Conservation (phyloP, 1,140 invertebrate species). For the Oreohelix idahoensis region DNA sequence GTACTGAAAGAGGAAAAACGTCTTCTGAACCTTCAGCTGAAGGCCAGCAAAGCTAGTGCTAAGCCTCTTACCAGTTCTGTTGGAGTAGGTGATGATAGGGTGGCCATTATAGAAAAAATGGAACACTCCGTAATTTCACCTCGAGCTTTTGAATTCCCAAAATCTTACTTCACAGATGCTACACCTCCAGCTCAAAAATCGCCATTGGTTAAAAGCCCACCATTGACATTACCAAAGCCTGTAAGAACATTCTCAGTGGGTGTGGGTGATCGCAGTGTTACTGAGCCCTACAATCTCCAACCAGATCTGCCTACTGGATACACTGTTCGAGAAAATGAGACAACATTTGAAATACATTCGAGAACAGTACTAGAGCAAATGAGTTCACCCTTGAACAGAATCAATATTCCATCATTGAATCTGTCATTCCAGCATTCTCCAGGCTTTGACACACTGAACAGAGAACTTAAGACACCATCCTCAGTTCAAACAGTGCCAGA, state of each 20-base stretch:
- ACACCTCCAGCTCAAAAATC: conserved; percentile 29
- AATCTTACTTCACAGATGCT: conserved; percentile 3
- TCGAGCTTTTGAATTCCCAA: conserved; percentile 12
- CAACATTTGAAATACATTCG: conserved; percentile 47
- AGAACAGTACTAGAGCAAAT: conserved; percentile 3
- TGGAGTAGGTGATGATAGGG: conserved; percentile 66
- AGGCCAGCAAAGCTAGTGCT: conserved; percentile 53
- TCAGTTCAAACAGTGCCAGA: not conserved
- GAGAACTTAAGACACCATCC: not conserved
- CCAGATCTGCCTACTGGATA: conserved; percentile 56
- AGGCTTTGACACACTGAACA: not conserved
- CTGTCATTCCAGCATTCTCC: conserved; percentile 17
- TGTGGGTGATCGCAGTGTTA: conserved; percentile 66
- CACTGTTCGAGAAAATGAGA: conserved; percentile 53
- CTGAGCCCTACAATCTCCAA: conserved; percentile 62
- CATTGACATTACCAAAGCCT: conserved; percentile 58
- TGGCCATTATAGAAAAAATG: conserved; percentile 48
- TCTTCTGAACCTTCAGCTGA: conserved; percentile 78
- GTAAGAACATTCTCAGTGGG: conserved; percentile 52
- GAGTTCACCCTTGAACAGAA: not conserved
- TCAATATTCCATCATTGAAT: conserved; percentile 18
- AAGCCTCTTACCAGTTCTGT: conserved; percentile 55
- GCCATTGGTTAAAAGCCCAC: conserved; percentile 48
- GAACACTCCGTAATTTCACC: not conserved
- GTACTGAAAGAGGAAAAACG: conserved; percentile 84